These are phyloP conservation scores for Dichetophora obliterata DNA, from an alignment of 2,888 invertebrate genomes.

Conservation along the genomic window DNA sequence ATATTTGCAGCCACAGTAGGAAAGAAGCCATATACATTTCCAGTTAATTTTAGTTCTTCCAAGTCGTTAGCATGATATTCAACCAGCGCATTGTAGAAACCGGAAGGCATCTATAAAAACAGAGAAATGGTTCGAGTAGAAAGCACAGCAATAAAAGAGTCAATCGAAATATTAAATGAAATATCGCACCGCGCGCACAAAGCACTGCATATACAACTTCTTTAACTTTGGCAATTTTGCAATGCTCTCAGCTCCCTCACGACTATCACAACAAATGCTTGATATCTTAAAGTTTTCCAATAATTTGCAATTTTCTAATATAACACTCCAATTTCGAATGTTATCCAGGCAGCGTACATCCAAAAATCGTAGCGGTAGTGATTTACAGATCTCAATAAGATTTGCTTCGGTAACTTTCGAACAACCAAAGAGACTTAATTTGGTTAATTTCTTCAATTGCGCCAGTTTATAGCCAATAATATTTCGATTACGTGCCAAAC, in stretches of 20 bases:
- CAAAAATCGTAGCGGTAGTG: slow-evolving; percentile 27
- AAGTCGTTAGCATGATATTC: slow-evolving; percentile 36
- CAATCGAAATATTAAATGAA: not conserved
- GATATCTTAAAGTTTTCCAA: slow-evolving; percentile 38
- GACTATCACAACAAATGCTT: slow-evolving; percentile 1
- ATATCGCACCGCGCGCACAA: slow-evolving; percentile 26
- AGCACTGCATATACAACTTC: slow-evolving; percentile 36
- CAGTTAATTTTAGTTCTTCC: slow-evolving; percentile 39
- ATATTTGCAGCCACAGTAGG: slow-evolving; percentile 33
- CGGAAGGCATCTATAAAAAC: slow-evolving; percentile 25
- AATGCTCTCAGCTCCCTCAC: slow-evolving; percentile 14
- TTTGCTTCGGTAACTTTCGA: not conserved
- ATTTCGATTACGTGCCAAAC: slow-evolving; percentile 26
- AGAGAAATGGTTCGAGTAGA: not conserved
- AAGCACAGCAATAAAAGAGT: not conserved
- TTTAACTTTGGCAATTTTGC: slow-evolving; percentile 39
- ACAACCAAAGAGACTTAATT: slow-evolving; percentile 36
- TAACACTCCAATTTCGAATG: not conserved
- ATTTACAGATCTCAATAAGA: slow-evolving; percentile 24
- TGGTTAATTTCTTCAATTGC: slow-evolving; percentile 22
- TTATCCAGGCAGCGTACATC: slow-evolving; percentile 31
- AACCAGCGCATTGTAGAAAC: slow-evolving; percentile 33
- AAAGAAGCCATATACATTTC: slow-evolving; percentile 28
- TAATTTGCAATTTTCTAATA: slow-evolving; percentile 16
- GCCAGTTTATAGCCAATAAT: slow-evolving; percentile 15